Evolutionary conservation across 2,113 vertebrate species (phyloP), one percentile per base, ranked within the genome.

Genomic region (Pseudolaguvia tuberculata): DNA sequence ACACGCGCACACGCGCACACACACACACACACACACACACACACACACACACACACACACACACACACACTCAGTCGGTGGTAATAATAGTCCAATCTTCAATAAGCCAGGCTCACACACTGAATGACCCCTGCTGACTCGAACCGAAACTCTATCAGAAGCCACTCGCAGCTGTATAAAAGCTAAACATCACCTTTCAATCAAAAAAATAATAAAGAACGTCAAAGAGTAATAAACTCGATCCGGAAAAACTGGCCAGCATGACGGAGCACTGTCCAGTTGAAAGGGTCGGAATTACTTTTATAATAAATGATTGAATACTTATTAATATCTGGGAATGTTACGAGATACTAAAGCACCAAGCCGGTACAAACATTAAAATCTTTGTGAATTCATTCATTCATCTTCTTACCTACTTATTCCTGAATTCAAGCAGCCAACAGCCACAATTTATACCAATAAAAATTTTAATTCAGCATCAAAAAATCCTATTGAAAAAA

Each of bases 71-170:
- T 20, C n/a, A 21, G 39, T 29, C 35, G n/a, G 35, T 67, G 63
- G 39, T 67, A 51, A 42, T 21, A 67, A 53, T 5, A 21, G 18
- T 68, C 29, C 45, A 39, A 55, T 50, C 47, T 52, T 62, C 42
- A 57, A 67, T 50, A 73, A 73, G 31, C 18, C 27, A 21, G 39
- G 39, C 56, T 57, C 63, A 52, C 52, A 48, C 63, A 59, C 47
- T 53, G n/a, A 65, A 66, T 58, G 18, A 20, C 71, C 65, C 48
- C 45, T 25, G 55, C n/a, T 29, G 39, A 12, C 47, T n/a, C 18
- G 9, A 17, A 25, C 63, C 67, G 61, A 61, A 59, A 39, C 23
- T 50, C 65, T 20, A 77, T 70, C 65, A 59, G 47, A 70, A n/a
- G n/a, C 52, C 29, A 21, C 61, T 71, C 25, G 51, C 20, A 59